Percentiles rank a stretch among this genome's conserved stretches.
phyloP scores from a whole-genome alignment of 1,140 invertebrate species.

The Calephelis virginiensis region DNA sequence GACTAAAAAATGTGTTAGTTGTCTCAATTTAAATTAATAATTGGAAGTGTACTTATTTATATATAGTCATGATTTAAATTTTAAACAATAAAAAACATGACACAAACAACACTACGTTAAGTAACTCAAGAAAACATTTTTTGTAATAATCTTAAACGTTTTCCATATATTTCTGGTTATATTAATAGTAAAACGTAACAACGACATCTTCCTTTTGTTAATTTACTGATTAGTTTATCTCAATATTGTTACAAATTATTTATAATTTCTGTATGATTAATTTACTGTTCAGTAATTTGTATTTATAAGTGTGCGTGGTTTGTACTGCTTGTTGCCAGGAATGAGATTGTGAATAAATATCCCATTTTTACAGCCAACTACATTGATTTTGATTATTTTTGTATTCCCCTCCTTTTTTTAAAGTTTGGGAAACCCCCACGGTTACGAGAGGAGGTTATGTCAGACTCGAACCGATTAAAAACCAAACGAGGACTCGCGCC shows the following conservation, averaged over 20 bases:
- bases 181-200: constrained; percentile 1
- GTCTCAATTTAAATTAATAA: too few species aligned
- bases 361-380: constrained; percentile 10
- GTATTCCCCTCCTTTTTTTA: too few species aligned
- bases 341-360: constrained; percentile 14
- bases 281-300: constrained; percentile 13
- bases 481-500: too few species aligned
- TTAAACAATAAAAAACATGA: background rate
- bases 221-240: constrained; percentile 2
- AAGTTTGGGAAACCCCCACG: too few species aligned
- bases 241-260: constrained; percentile 14
- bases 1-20: too few species aligned
- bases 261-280: constrained; percentile 11
- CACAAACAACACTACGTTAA: constrained; percentile 2
- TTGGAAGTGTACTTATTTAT: too few species aligned
- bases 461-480: too few species aligned
- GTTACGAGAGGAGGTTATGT: too few species aligned
- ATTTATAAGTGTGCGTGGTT: constrained; percentile 12
- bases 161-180: constrained; percentile 3
- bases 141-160: background rate
- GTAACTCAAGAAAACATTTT: background rate
- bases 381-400: background rate
- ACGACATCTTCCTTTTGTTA: constrained; percentile 11
- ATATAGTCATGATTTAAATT: too few species aligned
- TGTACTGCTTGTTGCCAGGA: constrained; percentile 9